Evolutionary conservation across 2,888 invertebrate species (phyloP).

Genomic region (Hetaerina titia): DNA sequence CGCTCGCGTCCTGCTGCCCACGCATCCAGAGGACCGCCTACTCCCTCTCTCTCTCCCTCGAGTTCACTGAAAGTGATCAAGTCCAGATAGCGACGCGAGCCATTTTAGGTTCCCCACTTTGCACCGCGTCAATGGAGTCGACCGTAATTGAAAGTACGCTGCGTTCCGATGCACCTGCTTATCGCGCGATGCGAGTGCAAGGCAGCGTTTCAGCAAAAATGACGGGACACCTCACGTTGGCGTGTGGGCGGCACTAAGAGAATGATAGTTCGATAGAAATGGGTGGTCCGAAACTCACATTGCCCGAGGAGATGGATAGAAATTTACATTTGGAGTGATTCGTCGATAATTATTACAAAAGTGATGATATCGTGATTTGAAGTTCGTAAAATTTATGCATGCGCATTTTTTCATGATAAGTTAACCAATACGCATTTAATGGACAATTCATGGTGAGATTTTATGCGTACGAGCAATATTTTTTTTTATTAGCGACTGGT

Average conservation of each 20-base stretch:
- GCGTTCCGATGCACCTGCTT: background rate
- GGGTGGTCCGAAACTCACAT: background rate
- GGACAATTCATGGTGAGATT: too few relatives aligned
- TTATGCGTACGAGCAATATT: too few relatives aligned
- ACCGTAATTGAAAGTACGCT: background rate
- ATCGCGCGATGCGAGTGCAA: background rate
- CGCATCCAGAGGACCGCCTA: background rate
- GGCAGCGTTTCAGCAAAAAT: background rate
- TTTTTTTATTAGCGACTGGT: too few relatives aligned
- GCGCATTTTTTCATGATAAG: too few relatives aligned
- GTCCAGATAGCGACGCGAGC: slow-evolving; percentile 1
- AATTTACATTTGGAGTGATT: background rate
- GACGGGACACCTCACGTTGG: background rate
- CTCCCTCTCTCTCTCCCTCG: background rate
- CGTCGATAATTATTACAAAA: too few relatives aligned
- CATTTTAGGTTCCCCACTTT: background rate
- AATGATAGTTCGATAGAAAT: background rate
- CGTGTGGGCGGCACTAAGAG: background rate
- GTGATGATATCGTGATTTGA: too few relatives aligned
- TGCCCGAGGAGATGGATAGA: background rate
- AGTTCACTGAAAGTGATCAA: background rate
- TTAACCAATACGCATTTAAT: too few relatives aligned
- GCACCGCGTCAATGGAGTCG: background rate
- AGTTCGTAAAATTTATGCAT: too few relatives aligned
- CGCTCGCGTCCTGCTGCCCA: background rate